Evolutionary conservation across 1,140 invertebrate species (phyloP), one percentile per base, ranked within the genome.

Genomic region (Diuraphis noxia): DNA sequence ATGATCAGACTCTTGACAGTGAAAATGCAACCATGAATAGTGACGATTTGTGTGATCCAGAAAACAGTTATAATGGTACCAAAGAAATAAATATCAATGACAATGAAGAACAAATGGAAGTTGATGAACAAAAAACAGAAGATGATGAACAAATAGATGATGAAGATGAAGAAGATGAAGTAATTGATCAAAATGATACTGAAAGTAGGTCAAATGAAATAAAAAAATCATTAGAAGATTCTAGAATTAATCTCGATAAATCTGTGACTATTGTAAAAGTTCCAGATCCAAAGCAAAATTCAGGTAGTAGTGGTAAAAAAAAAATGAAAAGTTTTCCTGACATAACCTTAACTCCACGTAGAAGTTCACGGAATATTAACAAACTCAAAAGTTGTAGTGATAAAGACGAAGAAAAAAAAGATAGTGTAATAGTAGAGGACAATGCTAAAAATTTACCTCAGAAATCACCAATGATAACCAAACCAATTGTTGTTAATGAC

Each of bases 401-500:
- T 91, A 95, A 95, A 93, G 95, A 95, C 93, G 94, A 95, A 77
- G 94, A 95, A 36, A 95, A 96, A 92, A 91, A 43, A 92, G 92
- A 92, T 23, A 72, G n/a, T 72, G 21, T 56, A 91, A 23, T 46
- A 85, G 2, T n/a, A 72, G 81, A 38, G 56, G 93, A 93, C 46
- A 93, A 93, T 43, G 88, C 93, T 41, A 95, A 96, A 92, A 96
- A 96, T 93, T 94, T 96, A 30, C 93, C 96, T 40, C 95, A 95
- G 17, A 95, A 96, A 92, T 96, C 96, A 94, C 96, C 96, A n/a
- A 93, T 96, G 21, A 94, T 94, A 93, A 93, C 93, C 93, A 95
- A 94, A 38, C 95, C 96, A 4, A 96, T 97, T 91, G 95, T 97
- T 46, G 95, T 96, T 0, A 97, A 96, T 93, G 96, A 97, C 93